A percentile compares a stretch with the other conserved stretches of the same genome.
phyloP scores from a whole-genome alignment of 2,888 invertebrate genomes.

The Melanargia galathea region DNA sequence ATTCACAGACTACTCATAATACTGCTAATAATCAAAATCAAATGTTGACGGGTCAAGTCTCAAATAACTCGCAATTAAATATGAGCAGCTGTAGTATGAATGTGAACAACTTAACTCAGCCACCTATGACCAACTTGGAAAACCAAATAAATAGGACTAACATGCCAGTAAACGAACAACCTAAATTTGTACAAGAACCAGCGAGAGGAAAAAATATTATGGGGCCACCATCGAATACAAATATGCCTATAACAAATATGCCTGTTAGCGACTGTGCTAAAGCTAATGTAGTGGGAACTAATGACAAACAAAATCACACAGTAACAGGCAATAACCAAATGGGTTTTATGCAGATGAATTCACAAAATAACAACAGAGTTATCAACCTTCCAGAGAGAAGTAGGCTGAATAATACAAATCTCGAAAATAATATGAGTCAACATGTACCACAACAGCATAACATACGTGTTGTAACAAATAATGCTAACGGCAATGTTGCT shows the following conservation, averaged over 20 bases:
- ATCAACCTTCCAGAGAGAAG: constrained; percentile 76
- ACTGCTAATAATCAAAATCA: constrained; percentile 63
- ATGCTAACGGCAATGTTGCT: constrained; percentile 59
- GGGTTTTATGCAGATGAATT: constrained; percentile 76
- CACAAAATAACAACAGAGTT: constrained; percentile 71
- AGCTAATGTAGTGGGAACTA: constrained; percentile 64
- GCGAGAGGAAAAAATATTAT: constrained; percentile 73
- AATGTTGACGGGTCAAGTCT: constrained; percentile 59
- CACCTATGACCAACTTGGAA: constrained; percentile 64
- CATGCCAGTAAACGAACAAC: constrained; percentile 62
- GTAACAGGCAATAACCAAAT: constrained; percentile 75
- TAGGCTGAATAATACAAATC: constrained; percentile 62
- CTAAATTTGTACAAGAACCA: constrained; percentile 68
- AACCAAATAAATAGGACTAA: constrained; percentile 63
- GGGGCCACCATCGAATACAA: constrained; percentile 61
- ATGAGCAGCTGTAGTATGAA: constrained; percentile 72
- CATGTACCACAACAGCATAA: constrained; percentile 76
- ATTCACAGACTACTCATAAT: constrained; percentile 64
- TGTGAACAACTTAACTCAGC: constrained; percentile 60
- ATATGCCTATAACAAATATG: constrained; percentile 52
- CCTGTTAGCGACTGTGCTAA: constrained; percentile 68
- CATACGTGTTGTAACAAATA: constrained; percentile 75
- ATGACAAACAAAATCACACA: constrained; percentile 70
- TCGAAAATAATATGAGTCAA: constrained; percentile 67
- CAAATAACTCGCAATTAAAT: constrained; percentile 67